Base-by-base conservation (phyloP, 2,113 vertebrate genomes). In the Phaethon lepturus region DNA sequence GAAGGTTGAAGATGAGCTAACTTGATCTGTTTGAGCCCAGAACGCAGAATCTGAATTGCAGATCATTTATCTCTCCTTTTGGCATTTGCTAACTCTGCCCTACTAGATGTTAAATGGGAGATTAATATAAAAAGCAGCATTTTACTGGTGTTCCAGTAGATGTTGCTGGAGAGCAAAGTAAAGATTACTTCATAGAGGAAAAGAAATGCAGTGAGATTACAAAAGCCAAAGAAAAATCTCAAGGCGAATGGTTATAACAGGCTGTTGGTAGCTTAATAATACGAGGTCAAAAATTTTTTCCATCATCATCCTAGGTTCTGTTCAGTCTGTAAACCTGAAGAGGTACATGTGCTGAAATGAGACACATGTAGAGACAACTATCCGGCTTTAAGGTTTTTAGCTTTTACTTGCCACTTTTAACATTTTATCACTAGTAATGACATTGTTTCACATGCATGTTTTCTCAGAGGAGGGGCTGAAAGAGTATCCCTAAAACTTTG, bases 111-210 rank as follows among this genome's bases (percentile, higher is more conserved):
- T 98, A 97, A 98, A 97, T 96, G 94, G 95, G 86, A 96, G 97
- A 98, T 97, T 98, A 97, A 97, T 98, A 98, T 93, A 98, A 98
- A 98, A 96, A 97, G 88, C 93, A 95, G 98, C 98, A 97, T 98
- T 98, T 98, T 98, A 95, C 98, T 97, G 96, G 96, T 97, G 96
- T 98, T 98, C 98, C 98, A 98, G 98, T 98, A 98, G 98, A 98
- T 98, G 98, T 98, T 98, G 98, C 98, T 98, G 98, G 95, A 98
- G 98, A 98, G 98, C 98, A 98, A 97, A 98, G 98, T 95, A 98
- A 98, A 96, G 95, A 97, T 96, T 90, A 50, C 95, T 98, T 97
- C 95, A 83, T 49, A 90, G 90, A 84, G 72, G 82, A 92, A 94
- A 91, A 96, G 94, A 97, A 97, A 97, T 95, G 94, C 95, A 93